These are phyloP conservation scores for Neuroscelio doddi DNA, from an alignment of 2,888 invertebrate species.

Conservation along the genomic window DNA sequence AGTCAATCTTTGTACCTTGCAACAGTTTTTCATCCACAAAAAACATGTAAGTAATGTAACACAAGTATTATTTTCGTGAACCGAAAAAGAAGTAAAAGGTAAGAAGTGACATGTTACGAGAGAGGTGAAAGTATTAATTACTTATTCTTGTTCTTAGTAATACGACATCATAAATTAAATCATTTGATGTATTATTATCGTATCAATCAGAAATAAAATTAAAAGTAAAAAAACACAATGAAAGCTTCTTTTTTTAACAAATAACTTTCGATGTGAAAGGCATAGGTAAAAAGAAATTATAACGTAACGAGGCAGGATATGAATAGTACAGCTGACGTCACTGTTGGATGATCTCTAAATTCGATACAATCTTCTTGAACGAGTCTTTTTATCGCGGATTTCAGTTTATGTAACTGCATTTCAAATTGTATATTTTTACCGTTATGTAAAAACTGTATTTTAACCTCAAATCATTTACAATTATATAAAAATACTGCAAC, in stretches of 20 bases:
- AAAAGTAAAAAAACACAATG: no score
- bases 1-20: no score
- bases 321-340: conserved; percentile 41
- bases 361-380: conserved; percentile 43
- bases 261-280: conserved; percentile 39
- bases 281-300: conserved; percentile 42
- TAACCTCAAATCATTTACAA: conserved; percentile 20
- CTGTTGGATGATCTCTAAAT: conserved; percentile 39
- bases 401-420: conserved; percentile 44
- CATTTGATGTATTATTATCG: no score
- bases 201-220: no score
- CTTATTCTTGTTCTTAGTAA: no score
- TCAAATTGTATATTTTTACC: conserved; percentile 22
- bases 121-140: no score
- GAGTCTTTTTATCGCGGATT: conserved; percentile 35
- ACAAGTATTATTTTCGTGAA: no score
- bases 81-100: no score
- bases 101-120: no score
- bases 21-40: no score
- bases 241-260: conserved; percentile 32
- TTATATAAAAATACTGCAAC: conserved; percentile 1
- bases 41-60: no score
- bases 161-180: no score
- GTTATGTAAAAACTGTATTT: conserved; percentile 40
- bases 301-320: conserved; percentile 34